Evolutionary conservation across 2,113 vertebrate species (phyloP).

Genomic region (Xiphias gladius): DNA sequence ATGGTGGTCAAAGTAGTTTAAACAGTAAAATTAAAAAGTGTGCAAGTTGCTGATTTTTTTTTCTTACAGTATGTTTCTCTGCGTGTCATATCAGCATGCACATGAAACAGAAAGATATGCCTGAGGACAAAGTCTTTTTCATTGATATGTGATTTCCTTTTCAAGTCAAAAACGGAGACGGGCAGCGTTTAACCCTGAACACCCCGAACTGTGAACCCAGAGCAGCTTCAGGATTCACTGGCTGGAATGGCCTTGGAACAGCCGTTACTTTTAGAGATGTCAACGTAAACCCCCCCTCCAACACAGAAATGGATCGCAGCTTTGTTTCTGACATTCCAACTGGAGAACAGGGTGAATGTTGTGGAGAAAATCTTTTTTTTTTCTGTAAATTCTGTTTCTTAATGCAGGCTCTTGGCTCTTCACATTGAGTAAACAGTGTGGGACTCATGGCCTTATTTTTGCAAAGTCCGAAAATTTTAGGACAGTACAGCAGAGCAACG

Average conservation of each 20-base stretch:
- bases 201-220: conserved; percentile 40
- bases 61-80: background rate
- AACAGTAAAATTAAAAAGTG: too few relatives aligned
- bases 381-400: background rate
- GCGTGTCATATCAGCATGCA: conserved; percentile 9
- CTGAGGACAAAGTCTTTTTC: conserved; percentile 59
- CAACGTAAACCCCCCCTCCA: background rate
- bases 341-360: background rate
- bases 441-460: too few relatives aligned
- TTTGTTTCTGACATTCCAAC: background rate
- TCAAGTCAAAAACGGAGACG: conserved; percentile 51
- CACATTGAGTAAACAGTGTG: conserved; percentile 5
- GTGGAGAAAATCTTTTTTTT: too few relatives aligned
- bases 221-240: conserved; percentile 24
- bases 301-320: background rate
- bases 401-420: too few relatives aligned
- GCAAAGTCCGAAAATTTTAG: too few relatives aligned
- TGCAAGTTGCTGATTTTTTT: too few relatives aligned
- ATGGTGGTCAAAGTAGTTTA: background rate
- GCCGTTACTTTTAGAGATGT: background rate
- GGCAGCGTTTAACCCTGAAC: conserved; percentile 36
- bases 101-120: conserved; percentile 58
- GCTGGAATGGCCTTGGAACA: conserved; percentile 25
- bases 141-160: conserved; percentile 76
- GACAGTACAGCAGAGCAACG: too few relatives aligned